Percentiles rank a stretch among this genome's conserved stretches.
phyloP scores from a whole-genome alignment of 2,797 vertebrate genomes.

The Ctenosaura bakeri region DNA sequence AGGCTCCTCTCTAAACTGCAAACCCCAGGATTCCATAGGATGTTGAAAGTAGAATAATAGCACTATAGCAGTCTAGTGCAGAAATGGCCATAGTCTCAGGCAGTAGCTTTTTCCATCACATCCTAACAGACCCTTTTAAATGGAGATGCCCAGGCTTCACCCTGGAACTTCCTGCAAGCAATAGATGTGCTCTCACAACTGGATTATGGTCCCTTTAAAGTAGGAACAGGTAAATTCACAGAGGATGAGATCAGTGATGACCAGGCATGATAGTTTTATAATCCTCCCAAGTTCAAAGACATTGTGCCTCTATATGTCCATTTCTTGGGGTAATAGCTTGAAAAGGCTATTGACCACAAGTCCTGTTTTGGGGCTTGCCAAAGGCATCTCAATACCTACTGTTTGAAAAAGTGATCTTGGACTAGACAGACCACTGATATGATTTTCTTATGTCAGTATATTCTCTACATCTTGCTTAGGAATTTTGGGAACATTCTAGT shows the following conservation, averaged over 20 bases:
- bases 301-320: not conserved
- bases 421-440: not conserved
- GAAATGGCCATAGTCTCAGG: not conserved
- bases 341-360: not conserved
- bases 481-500: not conserved
- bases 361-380: not conserved
- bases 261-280: no score
- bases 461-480: not conserved
- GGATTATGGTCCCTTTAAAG: no score
- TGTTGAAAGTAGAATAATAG: no score
- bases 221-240: no score
- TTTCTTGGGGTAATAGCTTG: not conserved
- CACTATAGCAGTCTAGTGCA: no score
- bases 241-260: no score
- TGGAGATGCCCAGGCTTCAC: not conserved
- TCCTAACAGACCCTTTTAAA: not conserved
- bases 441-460: not conserved
- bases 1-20: no score
- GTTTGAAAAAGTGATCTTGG: not conserved
- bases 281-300: not conserved
- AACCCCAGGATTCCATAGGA: no score
- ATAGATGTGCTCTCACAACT: no score
- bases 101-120: not conserved
- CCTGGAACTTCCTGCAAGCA: not conserved
- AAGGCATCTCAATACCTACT: not conserved